Conservation (phyloP, 2,888 invertebrate genomes). For the Thymelicus lineola region DNA sequence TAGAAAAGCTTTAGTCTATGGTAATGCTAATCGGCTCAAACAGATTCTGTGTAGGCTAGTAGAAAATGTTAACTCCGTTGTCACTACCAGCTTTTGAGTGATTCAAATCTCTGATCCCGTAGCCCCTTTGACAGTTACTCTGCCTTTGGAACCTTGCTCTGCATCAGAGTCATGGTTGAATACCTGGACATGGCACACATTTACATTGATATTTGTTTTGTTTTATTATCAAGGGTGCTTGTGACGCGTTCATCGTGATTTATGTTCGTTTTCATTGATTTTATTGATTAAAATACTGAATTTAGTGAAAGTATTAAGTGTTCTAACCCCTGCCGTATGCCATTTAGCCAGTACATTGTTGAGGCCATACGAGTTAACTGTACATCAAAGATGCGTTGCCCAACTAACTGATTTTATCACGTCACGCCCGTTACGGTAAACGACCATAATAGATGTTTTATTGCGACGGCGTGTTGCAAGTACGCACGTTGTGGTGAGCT, state of each 20-base stretch:
- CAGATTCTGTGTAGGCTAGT: not conserved
- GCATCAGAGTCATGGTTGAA: too few relatives aligned
- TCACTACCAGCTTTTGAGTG: too few relatives aligned
- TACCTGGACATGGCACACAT: too few relatives aligned
- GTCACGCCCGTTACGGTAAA: slow-evolving; percentile 19
- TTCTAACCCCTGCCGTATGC: not conserved
- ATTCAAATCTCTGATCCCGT: too few relatives aligned
- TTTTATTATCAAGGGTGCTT: too few relatives aligned
- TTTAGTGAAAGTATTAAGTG: slow-evolving; percentile 9
- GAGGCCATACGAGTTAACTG: slow-evolving; percentile 3
- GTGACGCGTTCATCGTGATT: too few relatives aligned
- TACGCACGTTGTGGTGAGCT: slow-evolving; percentile 4
- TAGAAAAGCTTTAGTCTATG: not conserved
- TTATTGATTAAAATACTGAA: not conserved
- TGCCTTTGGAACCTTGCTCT: too few relatives aligned
- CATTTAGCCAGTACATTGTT: not conserved
- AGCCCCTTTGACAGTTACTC: too few relatives aligned
- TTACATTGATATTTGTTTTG: too few relatives aligned
- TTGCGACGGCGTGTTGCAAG: slow-evolving; percentile 11
- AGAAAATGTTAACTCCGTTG: too few relatives aligned
- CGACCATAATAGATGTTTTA: slow-evolving; percentile 18
- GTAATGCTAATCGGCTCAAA: not conserved
- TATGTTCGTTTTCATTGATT: too few relatives aligned
- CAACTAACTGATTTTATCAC: slow-evolving; percentile 18
- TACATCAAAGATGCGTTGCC: slow-evolving; percentile 16